phyloP scores from a whole-genome alignment of 2,888 invertebrate genomes.

The Coecobrya sp. region DNA sequence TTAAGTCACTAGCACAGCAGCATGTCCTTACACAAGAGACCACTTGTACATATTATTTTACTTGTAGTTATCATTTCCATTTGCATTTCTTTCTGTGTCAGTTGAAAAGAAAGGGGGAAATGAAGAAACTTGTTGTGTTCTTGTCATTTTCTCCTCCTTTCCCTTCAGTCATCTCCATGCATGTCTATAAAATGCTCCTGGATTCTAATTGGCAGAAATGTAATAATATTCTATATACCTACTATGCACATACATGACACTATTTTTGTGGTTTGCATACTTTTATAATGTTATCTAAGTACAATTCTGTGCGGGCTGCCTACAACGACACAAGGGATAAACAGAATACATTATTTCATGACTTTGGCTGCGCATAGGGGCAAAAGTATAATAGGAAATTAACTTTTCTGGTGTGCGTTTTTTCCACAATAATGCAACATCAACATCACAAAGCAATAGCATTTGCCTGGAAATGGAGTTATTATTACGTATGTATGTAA shows the following conservation, averaged over 20 bases:
- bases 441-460: too few relatives aligned
- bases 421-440: too few relatives aligned
- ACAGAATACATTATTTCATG: too few relatives aligned
- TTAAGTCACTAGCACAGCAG: not conserved
- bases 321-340: too few relatives aligned
- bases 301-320: too few relatives aligned
- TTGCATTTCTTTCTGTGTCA: slow-evolving; percentile 32
- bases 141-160: slow-evolving; percentile 1
- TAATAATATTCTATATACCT: not conserved
- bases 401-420: too few relatives aligned
- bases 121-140: slow-evolving; percentile 26
- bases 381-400: too few relatives aligned
- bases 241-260: not conserved
- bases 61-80: not conserved
- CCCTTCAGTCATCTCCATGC: slow-evolving; percentile 26
- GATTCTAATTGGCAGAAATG: slow-evolving; percentile 23
- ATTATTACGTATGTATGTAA: too few relatives aligned
- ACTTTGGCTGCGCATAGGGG: too few relatives aligned
- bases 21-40: slow-evolving; percentile 34
- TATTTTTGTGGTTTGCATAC: not conserved
- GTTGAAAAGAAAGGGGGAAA: not conserved
- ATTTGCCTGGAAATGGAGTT: too few relatives aligned
- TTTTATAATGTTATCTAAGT: not conserved
- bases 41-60: slow-evolving; percentile 5
- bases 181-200: not conserved